Evolutionary conservation across 2,888 invertebrate species (phyloP), one percentile per base, ranked within the genome.

Genomic region (Sicus ferrugineus): DNA sequence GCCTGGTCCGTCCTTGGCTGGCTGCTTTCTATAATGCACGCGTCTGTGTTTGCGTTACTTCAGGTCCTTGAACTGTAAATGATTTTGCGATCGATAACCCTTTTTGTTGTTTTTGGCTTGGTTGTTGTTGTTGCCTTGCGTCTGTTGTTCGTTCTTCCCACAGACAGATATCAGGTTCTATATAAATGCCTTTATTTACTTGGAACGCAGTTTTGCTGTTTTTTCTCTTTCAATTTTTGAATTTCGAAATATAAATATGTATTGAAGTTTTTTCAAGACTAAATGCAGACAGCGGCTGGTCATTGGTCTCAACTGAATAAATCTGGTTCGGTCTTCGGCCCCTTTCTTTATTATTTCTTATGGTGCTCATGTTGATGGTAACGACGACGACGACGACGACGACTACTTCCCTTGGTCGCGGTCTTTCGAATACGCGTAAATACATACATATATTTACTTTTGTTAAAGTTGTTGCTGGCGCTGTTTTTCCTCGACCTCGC

Each of bases 41-140:
- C 28, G 54, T 54, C 54, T 54, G 54, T 28, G 54, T 54, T 23
- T 52, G 52, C 21, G n/a, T 28, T 14, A 46, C 31, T 14, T 23
- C 6, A 54, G 65, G 65, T 65, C 65, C 65, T 65, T 65, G 65
- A 65, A 65, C 65, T 65, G 65, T 26, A 65, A 34, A 65, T 38
- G 38, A 54, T 65, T 58, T 56, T 58, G 48, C 67, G 67, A 67
- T 67, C 67, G 67, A 67, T 67, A 67, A 67, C 42, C 67, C 66
- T 42, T 66, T 48, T n/a, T 56, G n/a, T n/a, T n/a, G n/a, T 48
- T n/a, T 31, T n/a, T 64, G 21, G 3, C 4, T n/a, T 46, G 52
- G 14, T 23, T 54, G 54, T 54, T 54, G 28, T 28, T 54, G 26
- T 11, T 31, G 4, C 16, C 30, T 7, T 26, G 5, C 1, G 23